Base-by-base conservation (phyloP, 2,888 invertebrate genomes). In the Microplitis manilae region DNA sequence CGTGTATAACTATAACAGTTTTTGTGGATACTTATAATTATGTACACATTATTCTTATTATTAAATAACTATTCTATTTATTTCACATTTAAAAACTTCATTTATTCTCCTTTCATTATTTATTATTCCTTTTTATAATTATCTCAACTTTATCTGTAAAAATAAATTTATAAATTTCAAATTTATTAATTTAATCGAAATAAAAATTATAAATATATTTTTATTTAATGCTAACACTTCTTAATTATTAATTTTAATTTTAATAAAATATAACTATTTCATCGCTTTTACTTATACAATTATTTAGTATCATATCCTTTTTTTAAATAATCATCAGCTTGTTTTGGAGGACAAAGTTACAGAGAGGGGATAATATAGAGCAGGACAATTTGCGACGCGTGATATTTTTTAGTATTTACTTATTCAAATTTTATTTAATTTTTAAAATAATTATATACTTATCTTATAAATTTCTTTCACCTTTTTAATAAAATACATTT, bases 21-120 rank as follows among this genome's bases (percentile, higher is more conserved):
- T 5, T 50, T 50, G 50, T 50, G 8, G 8, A 50, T 50, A 50
- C 13, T 13, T 50, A 50, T 13, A 64, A 64, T 64, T 30, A 30
- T 30, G 30, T 30, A 13, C 13, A 50, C 50, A 50, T 50, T 50
- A 8, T 50, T 8, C 13, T 30, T 15, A 64, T 64, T 9, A 64
- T 9, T 71, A 20, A 60, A 61, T 9, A 40, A 38, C 15, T 60
- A 59, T 30, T 68, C 39, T 68, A 41, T 68, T 68, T 41, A 17
- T 68, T 39, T 50, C 13, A 13, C 9, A 13, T 13, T 50, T 8
- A 38, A 38, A 39, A 62, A 39, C 50, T 73, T 38, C 20, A 65
- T 65, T 72, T 9, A 15, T 17, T 13, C 50, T 50, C 50, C 50
- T 50, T 50, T 8, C 8, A 50, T 50, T 50, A 50, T 50, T 50